phyloP scores from a whole-genome alignment of 2,113 vertebrate species.

The Trematocara variabile region DNA sequence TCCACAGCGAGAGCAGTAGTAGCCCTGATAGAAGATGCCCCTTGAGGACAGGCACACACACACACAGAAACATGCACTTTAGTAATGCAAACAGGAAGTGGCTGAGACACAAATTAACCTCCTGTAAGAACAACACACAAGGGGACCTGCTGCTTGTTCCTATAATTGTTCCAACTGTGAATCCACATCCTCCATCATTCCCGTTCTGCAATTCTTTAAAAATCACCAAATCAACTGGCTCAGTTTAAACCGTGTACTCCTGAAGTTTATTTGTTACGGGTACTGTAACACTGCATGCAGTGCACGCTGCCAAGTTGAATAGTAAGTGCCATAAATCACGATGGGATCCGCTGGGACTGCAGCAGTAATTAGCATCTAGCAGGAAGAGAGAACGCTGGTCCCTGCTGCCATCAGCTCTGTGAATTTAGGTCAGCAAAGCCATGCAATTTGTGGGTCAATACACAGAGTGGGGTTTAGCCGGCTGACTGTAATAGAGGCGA shows the following conservation, averaged over 20 bases:
- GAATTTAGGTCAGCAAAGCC: conserved; percentile 65
- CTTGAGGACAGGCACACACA: conserved; percentile 56
- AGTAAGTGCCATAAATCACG: conserved; percentile 53
- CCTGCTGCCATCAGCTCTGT: conserved; percentile 17
- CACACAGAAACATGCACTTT: neutral
- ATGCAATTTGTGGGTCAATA: conserved; percentile 58
- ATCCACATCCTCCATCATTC: conserved; percentile 1
- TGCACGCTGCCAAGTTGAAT: conserved; percentile 30
- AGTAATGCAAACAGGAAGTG: conserved; percentile 43
- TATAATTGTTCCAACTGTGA: neutral
- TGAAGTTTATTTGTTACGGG: neutral
- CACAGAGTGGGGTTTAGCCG: conserved; percentile 28
- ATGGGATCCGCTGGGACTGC: conserved; percentile 24
- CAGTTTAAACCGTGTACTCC: neutral
- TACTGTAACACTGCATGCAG: neutral
- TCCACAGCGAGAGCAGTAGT: conserved; percentile 90
- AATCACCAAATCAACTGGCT: neutral
- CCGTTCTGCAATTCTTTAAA: neutral
- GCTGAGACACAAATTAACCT: conserved; percentile 42
- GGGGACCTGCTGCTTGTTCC: neutral
- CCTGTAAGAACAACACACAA: conserved; percentile 16
- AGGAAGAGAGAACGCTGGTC: neutral
- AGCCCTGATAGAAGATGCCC: conserved; percentile 98
- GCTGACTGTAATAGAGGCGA: conserved; percentile 49
- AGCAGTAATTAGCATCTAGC: conserved; percentile 63